These are phyloP conservation scores for Cinclus cinclus DNA, from an alignment of 2,113 vertebrate species.

Conservation along the genomic window DNA sequence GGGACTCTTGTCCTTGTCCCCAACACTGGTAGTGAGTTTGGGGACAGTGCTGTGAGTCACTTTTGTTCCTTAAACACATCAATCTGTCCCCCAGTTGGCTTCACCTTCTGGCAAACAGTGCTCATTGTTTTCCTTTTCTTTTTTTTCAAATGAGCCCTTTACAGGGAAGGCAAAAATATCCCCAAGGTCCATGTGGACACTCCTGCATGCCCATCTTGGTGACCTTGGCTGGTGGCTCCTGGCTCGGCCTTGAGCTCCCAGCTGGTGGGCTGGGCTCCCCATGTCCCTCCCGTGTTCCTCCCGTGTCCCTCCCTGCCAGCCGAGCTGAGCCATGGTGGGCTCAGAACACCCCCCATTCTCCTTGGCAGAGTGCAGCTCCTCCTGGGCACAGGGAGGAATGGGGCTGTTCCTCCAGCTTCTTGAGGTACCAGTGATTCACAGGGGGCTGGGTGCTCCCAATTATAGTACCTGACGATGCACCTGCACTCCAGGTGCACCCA, in stretches of 20 bases:
- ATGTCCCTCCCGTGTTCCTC: neutral
- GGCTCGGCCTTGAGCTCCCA: fast-evolving
- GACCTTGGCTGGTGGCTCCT: neutral
- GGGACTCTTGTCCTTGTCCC: neutral
- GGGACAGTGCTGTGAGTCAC: neutral
- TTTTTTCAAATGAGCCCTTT: neutral
- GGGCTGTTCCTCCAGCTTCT: neutral
- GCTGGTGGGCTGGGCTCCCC: neutral
- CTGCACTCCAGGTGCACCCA: fast-evolving
- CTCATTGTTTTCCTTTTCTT: neutral
- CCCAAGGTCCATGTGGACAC: neutral
- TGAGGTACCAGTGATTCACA: fast-evolving
- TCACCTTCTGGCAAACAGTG: neutral
- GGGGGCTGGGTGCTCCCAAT: neutral
- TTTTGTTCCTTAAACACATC: neutral
- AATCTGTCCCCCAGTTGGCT: neutral
- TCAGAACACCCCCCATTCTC: neutral
- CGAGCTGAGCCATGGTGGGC: fast-evolving
- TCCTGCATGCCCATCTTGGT: fast-evolving
- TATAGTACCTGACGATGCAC: fast-evolving
- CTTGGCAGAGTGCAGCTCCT: fast-evolving
- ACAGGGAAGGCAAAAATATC: neutral
- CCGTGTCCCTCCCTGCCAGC: neutral
- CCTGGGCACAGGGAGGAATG: neutral
- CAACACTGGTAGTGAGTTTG: fast-evolving